Evolutionary conservation across 2,113 vertebrate species (phyloP), one percentile per base, ranked within the genome.

Genomic region (Piprites chloris): DNA sequence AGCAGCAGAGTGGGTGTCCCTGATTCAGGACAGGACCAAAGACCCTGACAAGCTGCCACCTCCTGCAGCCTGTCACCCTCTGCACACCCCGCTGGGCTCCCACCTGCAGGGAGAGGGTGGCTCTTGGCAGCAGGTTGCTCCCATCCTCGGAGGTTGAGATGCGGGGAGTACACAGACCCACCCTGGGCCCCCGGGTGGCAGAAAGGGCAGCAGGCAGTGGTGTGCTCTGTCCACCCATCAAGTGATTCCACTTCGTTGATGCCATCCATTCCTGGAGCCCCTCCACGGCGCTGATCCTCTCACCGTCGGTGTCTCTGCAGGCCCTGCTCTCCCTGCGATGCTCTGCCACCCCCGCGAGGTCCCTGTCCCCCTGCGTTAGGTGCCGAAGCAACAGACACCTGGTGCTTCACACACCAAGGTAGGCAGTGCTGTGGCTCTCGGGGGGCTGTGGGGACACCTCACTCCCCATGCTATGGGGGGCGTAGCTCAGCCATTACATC

Each of bases 281-380:
- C 35, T n/a, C n/a, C 18, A 2, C 2, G 3, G 49, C 52, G 8
- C 86, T 97, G 80, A 97, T 50, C 18, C 55, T 86, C 8, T 66
- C 0, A 0, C 68, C 67, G 68, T 91, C 0, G 39, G 63, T 96
- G 72, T 96, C 94, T 95, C 90, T 4, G 0, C 93, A 97, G 96
- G 96, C 44, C 72, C 81, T 3, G 30, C 85, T 86, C 39, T 86
- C 79, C 87, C 72, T 97, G 96, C 67, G 14, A 97, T 97, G 96
- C 92, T n/a, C 95, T 93, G 76, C 63, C 61, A 2, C 46, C 75
- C 68, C 75, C 1, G 1, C 4, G 1, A 88, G 86, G 9, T 53
- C 63, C 75, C 66, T 27, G 22, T 41, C 68, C 80, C 71, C 23
- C 89, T 95, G 83, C 56, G 0, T 84, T 95, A 94, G 83, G 90